Evolutionary conservation across 2,888 invertebrate species (phyloP).

Genomic region (Aphidoletes aphidimyza): DNA sequence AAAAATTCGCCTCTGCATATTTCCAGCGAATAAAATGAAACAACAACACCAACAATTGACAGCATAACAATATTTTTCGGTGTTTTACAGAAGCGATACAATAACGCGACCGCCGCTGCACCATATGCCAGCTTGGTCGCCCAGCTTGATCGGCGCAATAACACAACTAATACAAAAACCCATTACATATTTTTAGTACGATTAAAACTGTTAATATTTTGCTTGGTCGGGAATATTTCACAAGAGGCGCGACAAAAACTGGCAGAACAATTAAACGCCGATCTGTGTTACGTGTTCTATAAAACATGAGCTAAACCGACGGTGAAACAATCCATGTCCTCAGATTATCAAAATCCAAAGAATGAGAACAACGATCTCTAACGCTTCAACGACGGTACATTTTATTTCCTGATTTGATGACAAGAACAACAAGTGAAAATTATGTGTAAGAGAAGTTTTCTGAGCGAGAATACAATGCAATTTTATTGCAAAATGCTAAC

Average conservation of each 20-base stretch:
- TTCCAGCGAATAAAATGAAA: neutral
- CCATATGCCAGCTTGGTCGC: too few relatives aligned
- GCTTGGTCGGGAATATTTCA: too few relatives aligned
- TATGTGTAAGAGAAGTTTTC: neutral
- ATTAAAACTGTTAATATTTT: too few relatives aligned
- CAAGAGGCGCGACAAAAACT: neutral
- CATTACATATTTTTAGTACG: too few relatives aligned
- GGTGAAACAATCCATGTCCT: too few relatives aligned
- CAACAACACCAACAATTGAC: slow-evolving; percentile 3
- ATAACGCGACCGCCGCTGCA: too few relatives aligned
- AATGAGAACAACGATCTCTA: neutral
- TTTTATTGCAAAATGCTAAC: neutral
- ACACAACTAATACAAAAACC: too few relatives aligned
- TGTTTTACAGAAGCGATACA: neutral
- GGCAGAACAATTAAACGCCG: slow-evolving; percentile 9
- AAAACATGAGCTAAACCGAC: neutral
- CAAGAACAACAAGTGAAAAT: slow-evolving; percentile 7
- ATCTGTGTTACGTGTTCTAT: neutral
- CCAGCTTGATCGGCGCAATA: too few relatives aligned
- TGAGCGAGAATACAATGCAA: neutral
- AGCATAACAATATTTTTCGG: slow-evolving; percentile 13
- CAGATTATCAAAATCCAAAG: neutral
- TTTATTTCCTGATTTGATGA: neutral
- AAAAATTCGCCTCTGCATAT: neutral
- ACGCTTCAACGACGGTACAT: neutral